Base-by-base conservation (phyloP, 2,113 vertebrate species). In the Phylloscopus trochilus region DNA sequence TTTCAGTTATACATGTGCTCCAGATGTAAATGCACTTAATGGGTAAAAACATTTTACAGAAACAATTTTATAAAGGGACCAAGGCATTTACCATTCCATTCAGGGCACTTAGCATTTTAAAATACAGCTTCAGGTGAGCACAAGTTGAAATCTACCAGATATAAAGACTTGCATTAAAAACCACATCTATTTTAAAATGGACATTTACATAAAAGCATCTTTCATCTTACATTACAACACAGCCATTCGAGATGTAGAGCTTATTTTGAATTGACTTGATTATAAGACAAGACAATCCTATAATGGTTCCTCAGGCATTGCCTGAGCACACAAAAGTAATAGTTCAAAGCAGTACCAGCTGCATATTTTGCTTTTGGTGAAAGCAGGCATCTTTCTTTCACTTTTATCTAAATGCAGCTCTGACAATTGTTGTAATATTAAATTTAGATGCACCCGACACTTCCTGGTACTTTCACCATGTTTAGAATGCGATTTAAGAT, bases 291-390 rank as follows among this genome's bases (percentile, higher is more conserved):
- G 63, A 67, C 78, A 93, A 79, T 28, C 23, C 70, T 66, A 68
- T 43, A 80, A 84, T 35, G 51, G 59, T 3, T 93, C 70, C 44
- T 89, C 43, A 83, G 35, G 84, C 84, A 69, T 4, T 43, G 62
- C 81, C 74, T 87, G 62, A 89, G 26, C 51, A 84, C 68, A 79
- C 53, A 72, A 43, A 78, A 92, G 55, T 10, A 78, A 27, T 20
- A 95, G 81, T 85, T 92, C 94, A 95, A 95, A 97, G 87, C 19
- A 69, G 27, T 55, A 87, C 16, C 27, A 89, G 63, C 55, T 80
- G 63, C 75, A 35, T 69, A 62, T 76, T 93, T 93, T 79, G 53
- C 75, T 91, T 84, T 46, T 64, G 31, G 49, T 91, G 78, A 87
- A 92, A 80, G 43, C 2, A 1, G 86, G 56, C 33, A 52, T 51